These are phyloP conservation scores for Agrotis puta DNA, from an alignment of 2,888 invertebrate genomes.

Conservation along the genomic window DNA sequence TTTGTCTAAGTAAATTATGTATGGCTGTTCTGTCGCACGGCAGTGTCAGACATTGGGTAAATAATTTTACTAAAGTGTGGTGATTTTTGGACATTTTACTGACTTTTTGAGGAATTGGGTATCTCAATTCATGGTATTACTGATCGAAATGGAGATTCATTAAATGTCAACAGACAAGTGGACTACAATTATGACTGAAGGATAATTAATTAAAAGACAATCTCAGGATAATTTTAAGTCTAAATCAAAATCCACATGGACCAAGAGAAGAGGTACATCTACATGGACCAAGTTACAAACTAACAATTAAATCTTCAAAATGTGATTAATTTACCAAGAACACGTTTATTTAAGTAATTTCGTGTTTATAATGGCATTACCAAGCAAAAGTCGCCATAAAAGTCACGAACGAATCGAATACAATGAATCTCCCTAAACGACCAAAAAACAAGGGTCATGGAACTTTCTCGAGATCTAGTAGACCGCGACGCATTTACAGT, in stretches of 20 bases:
- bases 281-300: background rate
- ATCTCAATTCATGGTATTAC: background rate
- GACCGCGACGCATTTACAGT: constrained; percentile 69
- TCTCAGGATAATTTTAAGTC: background rate
- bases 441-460: constrained; percentile 72
- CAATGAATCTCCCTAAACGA: constrained; percentile 33
- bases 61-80: background rate
- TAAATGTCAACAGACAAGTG: background rate
- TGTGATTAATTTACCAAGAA: background rate
- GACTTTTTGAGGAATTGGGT: background rate
- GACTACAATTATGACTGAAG: background rate
- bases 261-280: background rate
- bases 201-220: background rate
- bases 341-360: background rate
- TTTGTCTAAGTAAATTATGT: constrained; percentile 37
- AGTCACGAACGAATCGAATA: constrained; percentile 24
- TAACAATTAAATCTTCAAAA: background rate
- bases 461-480: constrained; percentile 72
- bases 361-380: background rate
- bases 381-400: constrained; percentile 18
- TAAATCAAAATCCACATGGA: background rate
- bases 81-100: background rate
- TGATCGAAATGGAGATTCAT: no score
- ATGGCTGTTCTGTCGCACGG: constrained; percentile 9
- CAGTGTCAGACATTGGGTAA: background rate